These are phyloP conservation scores for Neodiprion lecontei DNA, from an alignment of 1,140 invertebrate genomes.

Conservation along the genomic window DNA sequence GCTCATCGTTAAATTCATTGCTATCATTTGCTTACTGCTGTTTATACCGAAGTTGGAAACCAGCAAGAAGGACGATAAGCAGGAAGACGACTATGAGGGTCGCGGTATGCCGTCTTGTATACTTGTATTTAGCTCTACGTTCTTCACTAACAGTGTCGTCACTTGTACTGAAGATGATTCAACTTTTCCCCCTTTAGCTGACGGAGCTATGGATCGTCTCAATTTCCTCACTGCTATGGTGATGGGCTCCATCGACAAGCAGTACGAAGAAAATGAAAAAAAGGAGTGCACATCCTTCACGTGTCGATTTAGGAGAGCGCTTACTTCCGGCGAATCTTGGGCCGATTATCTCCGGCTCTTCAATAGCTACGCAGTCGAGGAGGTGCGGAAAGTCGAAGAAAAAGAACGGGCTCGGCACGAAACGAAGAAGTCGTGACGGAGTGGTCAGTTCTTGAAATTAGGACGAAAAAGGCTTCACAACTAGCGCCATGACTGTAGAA, in stretches of 20 bases:
- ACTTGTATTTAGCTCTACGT: background rate
- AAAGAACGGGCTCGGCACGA: conserved; percentile 8
- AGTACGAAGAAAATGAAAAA: conserved; percentile 29
- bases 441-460: background rate
- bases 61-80: conserved; percentile 36
- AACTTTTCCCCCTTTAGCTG: conserved; percentile 23
- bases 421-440: conserved; percentile 9
- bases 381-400: conserved; percentile 25
- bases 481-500: background rate
- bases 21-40: conserved; percentile 73
- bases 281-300: conserved; percentile 32
- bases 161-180: background rate
- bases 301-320: conserved; percentile 34
- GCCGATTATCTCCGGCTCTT: conserved; percentile 40
- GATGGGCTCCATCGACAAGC: conserved; percentile 39
- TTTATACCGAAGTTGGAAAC: conserved; percentile 75
- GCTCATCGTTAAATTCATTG: conserved; percentile 79
- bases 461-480: background rate
- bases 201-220: conserved; percentile 28
- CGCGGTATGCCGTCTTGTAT: conserved; percentile 28
- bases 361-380: conserved; percentile 43
- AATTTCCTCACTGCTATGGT: conserved; percentile 39
- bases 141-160: background rate
- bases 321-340: conserved; percentile 36
- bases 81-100: conserved; percentile 34